phyloP scores from a whole-genome alignment of 2,888 invertebrate genomes.

The Orthonevra nobilis region DNA sequence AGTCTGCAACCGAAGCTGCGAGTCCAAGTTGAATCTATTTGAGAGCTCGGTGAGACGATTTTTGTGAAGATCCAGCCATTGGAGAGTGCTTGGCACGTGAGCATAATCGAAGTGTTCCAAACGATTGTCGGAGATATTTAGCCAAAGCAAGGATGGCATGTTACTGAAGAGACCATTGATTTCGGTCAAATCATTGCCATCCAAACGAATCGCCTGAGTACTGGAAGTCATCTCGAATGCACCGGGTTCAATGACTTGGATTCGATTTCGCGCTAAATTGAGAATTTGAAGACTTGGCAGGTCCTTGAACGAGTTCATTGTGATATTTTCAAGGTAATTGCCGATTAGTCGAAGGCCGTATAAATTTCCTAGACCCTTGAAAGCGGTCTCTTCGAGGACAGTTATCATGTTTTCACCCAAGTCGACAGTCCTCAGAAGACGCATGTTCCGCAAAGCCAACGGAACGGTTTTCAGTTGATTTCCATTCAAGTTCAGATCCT shows the following conservation, averaged over 20 bases:
- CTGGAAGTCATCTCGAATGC: constrained; percentile 90
- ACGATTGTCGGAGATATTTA: constrained; percentile 95
- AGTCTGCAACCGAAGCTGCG: constrained; percentile 88
- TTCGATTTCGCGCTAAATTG: constrained; percentile 92
- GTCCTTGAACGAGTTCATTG: constrained; percentile 89
- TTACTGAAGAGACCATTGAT: constrained; percentile 91
- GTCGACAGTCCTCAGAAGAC: constrained; percentile 91
- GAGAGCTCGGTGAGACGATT: constrained; percentile 90
- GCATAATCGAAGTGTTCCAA: constrained; percentile 94
- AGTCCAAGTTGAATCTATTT: constrained; percentile 86
- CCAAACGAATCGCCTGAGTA: constrained; percentile 92
- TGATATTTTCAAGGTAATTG: constrained; percentile 91
- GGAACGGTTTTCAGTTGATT: constrained; percentile 91
- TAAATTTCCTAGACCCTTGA: constrained; percentile 91
- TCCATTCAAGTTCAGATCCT: constrained; percentile 94
- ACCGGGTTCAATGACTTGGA: constrained; percentile 88
- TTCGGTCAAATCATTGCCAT: constrained; percentile 91
- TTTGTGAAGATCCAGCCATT: constrained; percentile 94
- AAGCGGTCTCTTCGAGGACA: constrained; percentile 89
- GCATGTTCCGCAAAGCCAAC: constrained; percentile 90
- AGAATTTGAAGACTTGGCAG: constrained; percentile 91
- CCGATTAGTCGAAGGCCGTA: constrained; percentile 93
- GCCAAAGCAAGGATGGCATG: constrained; percentile 90
- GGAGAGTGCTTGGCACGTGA: constrained; percentile 89
- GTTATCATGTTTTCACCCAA: constrained; percentile 94